A percentile compares a stretch with the other conserved stretches of the same genome.
These are phyloP conservation scores for Cephus cinctus DNA, from an alignment of 1,140 invertebrate genomes.

Conservation along the genomic window DNA sequence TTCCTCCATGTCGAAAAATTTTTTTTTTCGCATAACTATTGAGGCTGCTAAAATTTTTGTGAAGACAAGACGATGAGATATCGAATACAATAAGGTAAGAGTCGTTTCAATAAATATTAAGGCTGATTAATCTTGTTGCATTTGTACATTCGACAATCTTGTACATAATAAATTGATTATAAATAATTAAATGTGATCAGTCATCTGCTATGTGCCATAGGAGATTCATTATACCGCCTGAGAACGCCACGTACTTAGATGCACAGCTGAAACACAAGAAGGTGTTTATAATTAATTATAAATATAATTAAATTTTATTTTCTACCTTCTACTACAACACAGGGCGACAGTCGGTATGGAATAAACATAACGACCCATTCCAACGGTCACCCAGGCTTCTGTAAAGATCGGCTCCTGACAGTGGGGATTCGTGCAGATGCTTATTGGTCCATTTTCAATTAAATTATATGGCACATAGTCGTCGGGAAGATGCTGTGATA, in stretches of 20 bases:
- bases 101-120: constrained; percentile 7
- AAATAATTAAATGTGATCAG: constrained; percentile 13
- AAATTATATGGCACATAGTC: constrained; percentile 29
- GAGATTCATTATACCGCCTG: constrained; percentile 7
- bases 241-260: constrained; percentile 2
- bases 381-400: constrained; percentile 40
- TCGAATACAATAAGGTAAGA: constrained; percentile 5
- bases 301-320: constrained; percentile 4
- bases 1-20: no score
- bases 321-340: constrained; percentile 41
- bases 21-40: constrained; percentile 9
- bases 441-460: constrained; percentile 38
- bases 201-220: constrained; percentile 8
- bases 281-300: no score
- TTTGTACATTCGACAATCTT: constrained; percentile 23
- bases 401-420: constrained; percentile 46
- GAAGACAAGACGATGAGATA: constrained; percentile 2
- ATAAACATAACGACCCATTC: constrained; percentile 18
- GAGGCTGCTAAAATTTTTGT: constrained; percentile 10
- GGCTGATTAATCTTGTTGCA: constrained; percentile 15
- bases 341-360: constrained; percentile 31
- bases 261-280: constrained; percentile 14
- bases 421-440: constrained; percentile 34
- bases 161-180: constrained; percentile 28
- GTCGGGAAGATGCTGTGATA: constrained; percentile 11